These are phyloP conservation scores for Zaprionus camerounensis DNA, from an alignment of 1,140 invertebrate genomes.

Conservation along the genomic window DNA sequence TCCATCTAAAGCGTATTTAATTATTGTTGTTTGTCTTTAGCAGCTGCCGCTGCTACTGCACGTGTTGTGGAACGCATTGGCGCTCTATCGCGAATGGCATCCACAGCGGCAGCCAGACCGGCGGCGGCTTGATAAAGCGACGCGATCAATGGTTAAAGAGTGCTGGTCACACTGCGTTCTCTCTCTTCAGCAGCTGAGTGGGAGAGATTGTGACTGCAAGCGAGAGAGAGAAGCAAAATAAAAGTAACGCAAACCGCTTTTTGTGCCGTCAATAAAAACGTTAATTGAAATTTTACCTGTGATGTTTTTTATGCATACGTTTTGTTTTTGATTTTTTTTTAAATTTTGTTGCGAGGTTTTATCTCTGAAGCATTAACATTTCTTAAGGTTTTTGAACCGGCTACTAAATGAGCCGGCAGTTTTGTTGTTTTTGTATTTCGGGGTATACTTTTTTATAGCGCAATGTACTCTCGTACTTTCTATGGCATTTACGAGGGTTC, in stretches of 20 bases:
- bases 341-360: constrained; percentile 29
- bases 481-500: background rate
- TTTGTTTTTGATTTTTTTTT: constrained; percentile 51
- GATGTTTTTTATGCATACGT: constrained; percentile 26
- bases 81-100: constrained; percentile 24
- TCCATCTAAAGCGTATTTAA: background rate
- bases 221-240: constrained; percentile 2
- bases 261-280: constrained; percentile 71
- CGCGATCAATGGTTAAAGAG: background rate
- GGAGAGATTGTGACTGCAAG: background rate
- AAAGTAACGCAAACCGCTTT: constrained; percentile 35
- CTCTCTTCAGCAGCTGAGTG: constrained; percentile 25
- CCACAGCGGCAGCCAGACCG: constrained; percentile 35
- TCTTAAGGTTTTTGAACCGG: constrained; percentile 68
- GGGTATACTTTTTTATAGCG: background rate
- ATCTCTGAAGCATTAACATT: constrained; percentile 50
- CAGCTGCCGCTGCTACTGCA: constrained; percentile 38
- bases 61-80: constrained; percentile 65
- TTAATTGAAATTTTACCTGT: constrained; percentile 65
- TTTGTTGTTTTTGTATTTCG: background rate
- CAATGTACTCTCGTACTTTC: constrained; percentile 13
- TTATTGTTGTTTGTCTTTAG: constrained; percentile 2
- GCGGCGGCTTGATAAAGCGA: constrained; percentile 8
- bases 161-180: constrained; percentile 20
- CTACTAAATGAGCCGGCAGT: constrained; percentile 8